phyloP scores from a whole-genome alignment of 2,888 invertebrate species.

The Byasa hedistus region DNA sequence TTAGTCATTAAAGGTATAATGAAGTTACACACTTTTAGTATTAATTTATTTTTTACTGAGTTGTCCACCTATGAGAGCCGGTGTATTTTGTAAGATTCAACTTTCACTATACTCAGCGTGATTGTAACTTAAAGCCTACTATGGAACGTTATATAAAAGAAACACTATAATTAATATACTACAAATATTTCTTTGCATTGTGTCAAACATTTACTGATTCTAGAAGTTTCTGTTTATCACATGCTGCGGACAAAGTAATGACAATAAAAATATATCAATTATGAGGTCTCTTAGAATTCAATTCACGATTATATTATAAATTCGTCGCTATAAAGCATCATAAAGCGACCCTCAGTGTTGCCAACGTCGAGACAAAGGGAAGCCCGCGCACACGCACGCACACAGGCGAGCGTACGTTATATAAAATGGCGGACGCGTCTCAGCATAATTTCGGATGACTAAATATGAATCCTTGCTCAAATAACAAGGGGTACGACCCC shows the following conservation, averaged over 20 bases:
- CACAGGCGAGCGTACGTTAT: conserved; percentile 29
- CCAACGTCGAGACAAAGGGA: conserved; percentile 10
- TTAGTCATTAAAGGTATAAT: no score
- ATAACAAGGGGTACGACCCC: conserved; percentile 57
- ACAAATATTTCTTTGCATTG: neutral
- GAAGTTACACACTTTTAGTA: no score
- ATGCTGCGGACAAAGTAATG: neutral
- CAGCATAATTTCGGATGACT: conserved; percentile 73
- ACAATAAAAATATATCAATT: neutral
- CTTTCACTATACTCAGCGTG: no score
- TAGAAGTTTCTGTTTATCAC: neutral
- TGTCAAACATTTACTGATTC: neutral
- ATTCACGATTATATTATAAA: neutral
- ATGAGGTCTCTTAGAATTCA: neutral
- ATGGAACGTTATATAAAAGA: no score
- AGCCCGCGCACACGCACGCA: conserved; percentile 31
- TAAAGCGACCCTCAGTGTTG: neutral
- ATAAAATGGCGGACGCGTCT: conserved; percentile 41
- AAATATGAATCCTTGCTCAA: conserved; percentile 67
- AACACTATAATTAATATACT: no score
- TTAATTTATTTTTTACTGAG: no score
- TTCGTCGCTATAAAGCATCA: no score
- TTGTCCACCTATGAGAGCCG: no score
- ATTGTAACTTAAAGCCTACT: no score
- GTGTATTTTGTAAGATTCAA: no score